phyloP scores from a whole-genome alignment of 23 tunicate genomes.

The Trididemnum miniatum region DNA sequence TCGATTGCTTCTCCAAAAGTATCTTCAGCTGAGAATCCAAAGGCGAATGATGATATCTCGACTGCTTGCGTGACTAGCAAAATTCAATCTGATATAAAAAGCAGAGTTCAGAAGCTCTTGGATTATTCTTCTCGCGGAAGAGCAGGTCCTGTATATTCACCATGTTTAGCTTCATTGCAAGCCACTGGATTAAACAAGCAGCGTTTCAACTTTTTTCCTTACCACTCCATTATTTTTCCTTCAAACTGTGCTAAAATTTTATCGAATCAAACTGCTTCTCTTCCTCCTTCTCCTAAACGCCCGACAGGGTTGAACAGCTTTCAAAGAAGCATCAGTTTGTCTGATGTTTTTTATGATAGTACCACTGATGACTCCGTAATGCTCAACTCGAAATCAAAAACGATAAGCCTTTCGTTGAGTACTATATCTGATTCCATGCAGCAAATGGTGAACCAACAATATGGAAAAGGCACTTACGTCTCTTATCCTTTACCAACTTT shows the following conservation, averaged over 20 bases:
- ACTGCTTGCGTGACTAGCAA: not conserved
- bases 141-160: constrained; percentile 23
- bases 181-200: not conserved
- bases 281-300: constrained; percentile 30
- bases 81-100: constrained; percentile 44
- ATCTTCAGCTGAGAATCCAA: not conserved
- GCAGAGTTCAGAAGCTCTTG: constrained; percentile 31
- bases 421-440: not conserved
- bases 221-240: not conserved
- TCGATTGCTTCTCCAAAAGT: not conserved
- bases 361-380: constrained; percentile 16
- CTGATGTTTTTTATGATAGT: constrained; percentile 64
- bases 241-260: not conserved
- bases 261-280: not conserved
- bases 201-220: not conserved
- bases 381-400: not conserved
- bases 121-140: constrained; percentile 6
- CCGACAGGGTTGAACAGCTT: not conserved
- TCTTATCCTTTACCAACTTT: not conserved
- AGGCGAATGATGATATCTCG: not conserved
- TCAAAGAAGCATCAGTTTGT: constrained; percentile 45
- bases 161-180: constrained; percentile 42
- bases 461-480: not conserved
- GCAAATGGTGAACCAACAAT: not conserved
- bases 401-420: not conserved